phyloP scores from a whole-genome alignment of 2,888 invertebrate genomes.

The Lithophane leautieri region DNA sequence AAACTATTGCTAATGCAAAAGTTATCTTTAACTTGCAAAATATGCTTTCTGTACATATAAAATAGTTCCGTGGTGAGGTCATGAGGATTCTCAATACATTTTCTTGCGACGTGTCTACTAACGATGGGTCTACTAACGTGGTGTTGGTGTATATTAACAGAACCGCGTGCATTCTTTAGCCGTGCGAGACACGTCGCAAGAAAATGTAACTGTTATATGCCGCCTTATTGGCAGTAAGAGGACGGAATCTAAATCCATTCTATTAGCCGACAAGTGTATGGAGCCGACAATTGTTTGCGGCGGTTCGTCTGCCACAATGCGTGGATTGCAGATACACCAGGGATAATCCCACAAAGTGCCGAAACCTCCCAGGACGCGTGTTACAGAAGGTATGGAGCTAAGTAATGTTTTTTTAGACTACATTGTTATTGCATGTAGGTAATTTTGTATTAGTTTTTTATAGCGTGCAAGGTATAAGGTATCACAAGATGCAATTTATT shows the following conservation, averaged over 20 bases:
- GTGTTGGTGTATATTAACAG: not conserved
- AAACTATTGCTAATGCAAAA: not conserved
- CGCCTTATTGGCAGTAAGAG: no score
- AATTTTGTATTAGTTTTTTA: not conserved
- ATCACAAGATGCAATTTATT: not conserved
- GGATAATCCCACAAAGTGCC: slow-evolving; percentile 83
- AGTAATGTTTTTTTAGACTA: slow-evolving; percentile 13
- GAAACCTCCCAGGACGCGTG: slow-evolving; percentile 80
- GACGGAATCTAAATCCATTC: slow-evolving; percentile 45
- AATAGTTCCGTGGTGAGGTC: not conserved
- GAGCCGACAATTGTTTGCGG: slow-evolving; percentile 55
- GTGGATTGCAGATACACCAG: slow-evolving; percentile 63
- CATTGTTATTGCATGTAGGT: slow-evolving; percentile 1
- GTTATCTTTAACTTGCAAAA: not conserved
- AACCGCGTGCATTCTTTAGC: no score
- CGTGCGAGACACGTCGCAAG: no score
- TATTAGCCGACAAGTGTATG: slow-evolving; percentile 45
- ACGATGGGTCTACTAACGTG: not conserved
- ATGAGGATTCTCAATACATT: not conserved
- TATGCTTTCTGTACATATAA: not conserved
- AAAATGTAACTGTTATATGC: not conserved
- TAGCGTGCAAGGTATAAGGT: no score
- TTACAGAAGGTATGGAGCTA: slow-evolving; percentile 29
- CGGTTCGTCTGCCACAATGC: slow-evolving; percentile 35
- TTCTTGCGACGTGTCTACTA: no score